A percentile compares a stretch with the other conserved stretches of the same genome.
These are phyloP conservation scores for Chloroceryle inda DNA, from an alignment of 2,797 vertebrate species.

Conservation along the genomic window DNA sequence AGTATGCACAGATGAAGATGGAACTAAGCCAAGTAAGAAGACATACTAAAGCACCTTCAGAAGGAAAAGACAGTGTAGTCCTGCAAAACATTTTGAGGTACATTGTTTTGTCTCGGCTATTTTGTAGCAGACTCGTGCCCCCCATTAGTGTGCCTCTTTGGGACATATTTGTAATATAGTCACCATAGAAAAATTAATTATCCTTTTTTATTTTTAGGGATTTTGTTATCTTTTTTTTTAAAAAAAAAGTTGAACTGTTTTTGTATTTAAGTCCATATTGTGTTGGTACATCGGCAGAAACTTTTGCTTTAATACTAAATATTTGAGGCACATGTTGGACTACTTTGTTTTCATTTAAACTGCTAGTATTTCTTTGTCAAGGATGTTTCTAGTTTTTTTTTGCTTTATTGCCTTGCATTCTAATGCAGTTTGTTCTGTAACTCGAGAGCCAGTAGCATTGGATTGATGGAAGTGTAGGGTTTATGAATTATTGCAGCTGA, in stretches of 20 bases:
- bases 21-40: constrained; percentile 94
- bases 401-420: constrained; percentile 93
- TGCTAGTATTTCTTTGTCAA: constrained; percentile 89
- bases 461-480: constrained; percentile 97
- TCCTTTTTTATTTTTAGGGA: constrained; percentile 85
- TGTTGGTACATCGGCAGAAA: constrained; percentile 85
- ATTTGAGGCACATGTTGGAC: constrained; percentile 87
- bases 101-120: constrained; percentile 96
- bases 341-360: constrained; percentile 93
- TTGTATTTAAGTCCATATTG: constrained; percentile 87
- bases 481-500: constrained; percentile 99
- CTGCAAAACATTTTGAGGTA: constrained; percentile 98
- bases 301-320: constrained; percentile 84
- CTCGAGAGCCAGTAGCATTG: constrained; percentile 94
- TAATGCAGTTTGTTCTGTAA: constrained; percentile 94
- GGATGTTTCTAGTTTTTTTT: constrained; percentile 87
- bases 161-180: constrained; percentile 84
- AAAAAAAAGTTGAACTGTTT: constrained; percentile 81
- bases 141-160: constrained; percentile 85
- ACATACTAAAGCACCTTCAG: constrained; percentile 96
- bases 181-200: constrained; percentile 84
- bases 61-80: constrained; percentile 99
- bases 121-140: constrained; percentile 88
- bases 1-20: constrained; percentile 99
- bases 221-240: constrained; percentile 77